Evolutionary conservation across 2,888 invertebrate genomes (phyloP), one percentile per base, ranked within the genome.

Genomic region (Orchestes rusci): DNA sequence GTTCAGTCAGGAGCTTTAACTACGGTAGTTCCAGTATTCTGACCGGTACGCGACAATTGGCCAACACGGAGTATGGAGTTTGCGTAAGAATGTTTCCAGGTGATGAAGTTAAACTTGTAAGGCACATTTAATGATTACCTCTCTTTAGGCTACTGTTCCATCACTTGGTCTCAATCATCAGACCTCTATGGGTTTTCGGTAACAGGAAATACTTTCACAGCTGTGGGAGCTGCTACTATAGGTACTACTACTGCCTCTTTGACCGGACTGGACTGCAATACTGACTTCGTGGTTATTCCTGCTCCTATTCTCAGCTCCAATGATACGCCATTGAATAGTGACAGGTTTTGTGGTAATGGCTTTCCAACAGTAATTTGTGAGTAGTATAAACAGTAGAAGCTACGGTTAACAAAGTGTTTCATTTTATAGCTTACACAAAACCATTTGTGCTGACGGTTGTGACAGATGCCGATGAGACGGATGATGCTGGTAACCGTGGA

Each of bases 361-460:
- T 77, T 88, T 55, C 71, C 76, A 2, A 61, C 79, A 2, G 79
- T 82, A 33, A 76, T 74, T 31, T 74, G 83, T 76, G 67, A 73
- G 34, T 34, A 12, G 19, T 29, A 12, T 29, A 29, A 12, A 7
- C 23, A 5, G 5, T 5, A 23, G 23, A 23, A 23, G 8, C 8
- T 8, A 23, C 8, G 23, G 5, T 23, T 23, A 7, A 7, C 23
- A 23, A 23, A 23, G 23, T 5, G 23, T 23, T 23, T 7, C 5
- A 23, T 23, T 56, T 70, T 72, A 47, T 68, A 82, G 82, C 74
- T 38, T 72, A 67, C 20, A 70, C 77, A 0, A 79, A 77, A 53
- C 88, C 88, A 0, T 88, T 86, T 65, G 80, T 84, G 0, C 60
- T 89, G 39, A 83, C 80, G 49, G 81, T 82, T 3, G 79, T 83